Conservation (phyloP, 2,113 vertebrate genomes). For the Sphyrna mokarran region DNA sequence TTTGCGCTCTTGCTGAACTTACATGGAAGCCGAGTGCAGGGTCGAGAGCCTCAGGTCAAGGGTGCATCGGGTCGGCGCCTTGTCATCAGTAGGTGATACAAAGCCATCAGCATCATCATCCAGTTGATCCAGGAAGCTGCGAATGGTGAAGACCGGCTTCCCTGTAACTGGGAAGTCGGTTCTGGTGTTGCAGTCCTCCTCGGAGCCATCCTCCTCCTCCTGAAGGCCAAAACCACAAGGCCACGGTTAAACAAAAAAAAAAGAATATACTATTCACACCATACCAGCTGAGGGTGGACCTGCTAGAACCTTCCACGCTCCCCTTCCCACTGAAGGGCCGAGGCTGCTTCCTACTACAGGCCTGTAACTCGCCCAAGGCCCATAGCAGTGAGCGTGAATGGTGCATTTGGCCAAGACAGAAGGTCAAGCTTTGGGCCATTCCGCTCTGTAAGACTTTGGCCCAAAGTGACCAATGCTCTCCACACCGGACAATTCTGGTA, state of each 20-base stretch:
- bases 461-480: not conserved
- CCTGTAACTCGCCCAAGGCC: not conserved
- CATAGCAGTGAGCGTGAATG: not conserved
- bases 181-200: slow-evolving; percentile 70
- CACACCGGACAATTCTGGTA: not conserved
- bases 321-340: not conserved
- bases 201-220: slow-evolving; percentile 89
- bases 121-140: slow-evolving; percentile 76
- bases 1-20: slow-evolving; percentile 45
- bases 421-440: not conserved
- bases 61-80: slow-evolving; percentile 64
- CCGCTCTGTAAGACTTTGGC: not conserved
- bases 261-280: not conserved
- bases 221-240: slow-evolving; percentile 45
- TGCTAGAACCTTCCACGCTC: not conserved
- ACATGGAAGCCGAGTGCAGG: slow-evolving; percentile 88
- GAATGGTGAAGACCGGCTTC: slow-evolving; percentile 65
- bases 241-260: not conserved
- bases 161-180: slow-evolving; percentile 61
- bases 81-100: slow-evolving; percentile 86
- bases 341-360: not conserved
- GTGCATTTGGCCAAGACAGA: not conserved
- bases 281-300: not conserved
- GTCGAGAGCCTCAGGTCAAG: slow-evolving; percentile 85
- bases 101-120: slow-evolving; percentile 85